phyloP scores from a whole-genome alignment of 2,888 invertebrate species.

The Barypeithes pellucidus region DNA sequence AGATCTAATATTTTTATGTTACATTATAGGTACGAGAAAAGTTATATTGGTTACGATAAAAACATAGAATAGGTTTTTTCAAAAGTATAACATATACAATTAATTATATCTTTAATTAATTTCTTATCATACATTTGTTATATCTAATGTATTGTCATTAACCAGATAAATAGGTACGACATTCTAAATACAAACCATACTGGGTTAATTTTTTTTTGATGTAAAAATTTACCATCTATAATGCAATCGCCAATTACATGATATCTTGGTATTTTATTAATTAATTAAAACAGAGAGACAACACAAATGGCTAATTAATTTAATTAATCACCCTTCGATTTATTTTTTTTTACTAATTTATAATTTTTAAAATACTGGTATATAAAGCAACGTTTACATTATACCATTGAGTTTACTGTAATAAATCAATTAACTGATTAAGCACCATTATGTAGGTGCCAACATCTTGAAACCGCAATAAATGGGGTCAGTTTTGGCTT shows the following conservation, averaged over 20 bases:
- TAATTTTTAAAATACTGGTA: too few species aligned
- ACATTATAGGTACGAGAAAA: conserved; percentile 34
- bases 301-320: too few species aligned
- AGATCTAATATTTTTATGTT: conserved; percentile 28
- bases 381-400: too few species aligned
- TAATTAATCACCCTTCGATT: too few species aligned
- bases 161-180: conserved; percentile 64
- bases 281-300: too few species aligned
- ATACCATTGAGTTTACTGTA: too few species aligned
- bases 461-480: too few species aligned
- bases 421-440: too few species aligned
- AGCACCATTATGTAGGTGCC: too few species aligned
- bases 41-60: conserved; percentile 55
- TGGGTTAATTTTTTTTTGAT: conserved; percentile 26
- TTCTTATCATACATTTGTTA: conserved; percentile 66
- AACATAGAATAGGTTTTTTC: conserved; percentile 54
- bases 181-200: conserved; percentile 41
- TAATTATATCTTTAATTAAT: conserved; percentile 67
- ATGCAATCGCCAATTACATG: background rate
- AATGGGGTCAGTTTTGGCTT: too few species aligned
- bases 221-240: background rate
- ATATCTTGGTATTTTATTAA: too few species aligned
- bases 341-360: too few species aligned
- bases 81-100: conserved; percentile 62
- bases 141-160: conserved; percentile 72